A percentile compares a stretch with the other conserved stretches of the same genome.
These are phyloP conservation scores for Baronia brevicornis DNA, from an alignment of 2,888 invertebrate species.

Conservation along the genomic window DNA sequence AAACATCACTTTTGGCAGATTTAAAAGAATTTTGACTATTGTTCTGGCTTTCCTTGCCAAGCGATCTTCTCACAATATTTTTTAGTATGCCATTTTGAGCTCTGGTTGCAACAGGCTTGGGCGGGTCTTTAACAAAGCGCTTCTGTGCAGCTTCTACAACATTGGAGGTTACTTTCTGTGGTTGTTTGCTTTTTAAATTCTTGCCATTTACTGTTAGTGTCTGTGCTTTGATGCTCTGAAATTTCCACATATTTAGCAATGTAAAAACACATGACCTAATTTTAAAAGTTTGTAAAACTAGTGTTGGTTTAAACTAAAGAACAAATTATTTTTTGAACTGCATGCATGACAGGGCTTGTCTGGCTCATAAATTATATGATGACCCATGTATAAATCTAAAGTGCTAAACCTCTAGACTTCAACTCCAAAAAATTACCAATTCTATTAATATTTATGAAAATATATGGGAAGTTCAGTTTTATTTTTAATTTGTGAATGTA, in stretches of 20 bases:
- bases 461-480: too few relatives aligned
- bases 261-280: constrained; percentile 2
- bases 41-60: constrained; percentile 41
- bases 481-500: too few relatives aligned
- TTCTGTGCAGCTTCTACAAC: constrained; percentile 58
- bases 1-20: constrained; percentile 78
- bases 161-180: constrained; percentile 53
- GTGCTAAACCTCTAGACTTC: too few relatives aligned
- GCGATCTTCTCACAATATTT: constrained; percentile 47
- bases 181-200: constrained; percentile 62
- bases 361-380: too few relatives aligned
- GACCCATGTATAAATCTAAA: too few relatives aligned
- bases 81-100: constrained; percentile 64
- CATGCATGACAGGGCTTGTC: too few relatives aligned
- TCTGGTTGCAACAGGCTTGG: constrained; percentile 45
- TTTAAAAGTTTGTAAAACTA: not conserved
- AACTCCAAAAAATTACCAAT: too few relatives aligned
- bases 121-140: constrained; percentile 55
- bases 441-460: too few relatives aligned
- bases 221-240: constrained; percentile 59
- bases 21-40: constrained; percentile 52
- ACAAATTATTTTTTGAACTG: too few relatives aligned
- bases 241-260: constrained; percentile 17
- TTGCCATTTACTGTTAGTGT: constrained; percentile 45
- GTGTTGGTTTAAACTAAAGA: too few relatives aligned